phyloP scores from a whole-genome alignment of 2,797 vertebrate genomes.

The Hemitrygon akajei region DNA sequence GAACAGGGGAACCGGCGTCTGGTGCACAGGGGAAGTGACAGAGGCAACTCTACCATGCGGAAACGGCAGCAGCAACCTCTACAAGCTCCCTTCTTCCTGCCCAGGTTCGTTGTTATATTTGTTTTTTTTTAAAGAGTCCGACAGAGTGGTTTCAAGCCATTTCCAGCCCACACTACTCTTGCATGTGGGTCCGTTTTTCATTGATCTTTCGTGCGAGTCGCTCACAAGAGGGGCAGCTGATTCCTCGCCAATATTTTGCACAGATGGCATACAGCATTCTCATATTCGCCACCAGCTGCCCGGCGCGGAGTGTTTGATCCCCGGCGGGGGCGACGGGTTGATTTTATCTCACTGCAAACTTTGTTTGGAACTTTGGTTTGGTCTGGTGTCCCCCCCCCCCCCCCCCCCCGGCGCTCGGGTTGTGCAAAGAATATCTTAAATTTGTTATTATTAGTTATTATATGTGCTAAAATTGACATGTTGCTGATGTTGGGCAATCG shows the following conservation, averaged over 20 bases:
- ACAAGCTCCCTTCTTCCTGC: constrained; percentile 19
- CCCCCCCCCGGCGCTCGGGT: too few species aligned
- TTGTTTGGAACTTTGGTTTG: neutral
- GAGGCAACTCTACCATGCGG: neutral
- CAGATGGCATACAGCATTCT: neutral
- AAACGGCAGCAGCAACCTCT: neutral
- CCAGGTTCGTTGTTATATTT: neutral
- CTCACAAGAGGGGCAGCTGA: neutral
- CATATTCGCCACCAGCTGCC: neutral
- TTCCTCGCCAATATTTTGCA: neutral
- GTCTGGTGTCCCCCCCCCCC: neutral
- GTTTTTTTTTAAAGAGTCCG: too few species aligned
- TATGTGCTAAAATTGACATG: neutral
- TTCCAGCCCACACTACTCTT: neutral
- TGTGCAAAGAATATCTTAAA: neutral
- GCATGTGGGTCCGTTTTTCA: neutral
- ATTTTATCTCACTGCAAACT: neutral
- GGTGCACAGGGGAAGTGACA: neutral
- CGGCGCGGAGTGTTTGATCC: neutral
- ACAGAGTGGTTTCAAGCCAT: neutral
- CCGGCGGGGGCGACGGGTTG: neutral
- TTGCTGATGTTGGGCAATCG: too few species aligned
- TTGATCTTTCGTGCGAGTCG: neutral
- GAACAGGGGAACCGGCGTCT: too few species aligned
- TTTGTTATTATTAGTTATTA: neutral